Conservation (phyloP, 2,797 vertebrate genomes). For the Betta splendens region DNA sequence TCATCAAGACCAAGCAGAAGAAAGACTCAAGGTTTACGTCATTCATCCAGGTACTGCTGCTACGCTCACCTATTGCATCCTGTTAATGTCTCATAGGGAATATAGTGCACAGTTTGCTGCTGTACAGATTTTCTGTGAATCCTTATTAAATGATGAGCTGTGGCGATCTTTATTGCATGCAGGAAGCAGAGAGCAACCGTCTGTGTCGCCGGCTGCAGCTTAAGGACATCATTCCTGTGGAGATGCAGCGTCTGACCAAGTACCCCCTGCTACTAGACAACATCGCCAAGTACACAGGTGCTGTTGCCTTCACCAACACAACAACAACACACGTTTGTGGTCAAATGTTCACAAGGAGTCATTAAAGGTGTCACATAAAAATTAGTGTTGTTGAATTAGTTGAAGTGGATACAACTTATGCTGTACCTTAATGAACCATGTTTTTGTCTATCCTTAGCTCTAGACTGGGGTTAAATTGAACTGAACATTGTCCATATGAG, state of each 20-base stretch:
- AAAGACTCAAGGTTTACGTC: slow-evolving; percentile 94
- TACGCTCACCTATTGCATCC: too few species aligned
- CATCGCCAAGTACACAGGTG: slow-evolving; percentile 97
- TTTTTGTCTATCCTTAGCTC: too few species aligned
- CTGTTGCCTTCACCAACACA: not conserved
- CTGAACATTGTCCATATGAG: too few species aligned
- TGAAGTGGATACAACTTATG: too few species aligned
- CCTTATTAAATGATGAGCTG: not conserved
- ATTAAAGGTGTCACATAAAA: too few species aligned
- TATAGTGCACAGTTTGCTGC: not conserved
- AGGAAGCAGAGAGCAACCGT: slow-evolving; percentile 98
- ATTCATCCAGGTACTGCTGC: slow-evolving; percentile 88
- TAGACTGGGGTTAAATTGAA: too few species aligned
- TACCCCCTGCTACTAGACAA: slow-evolving; percentile 97
- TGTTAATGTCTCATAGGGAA: not conserved
- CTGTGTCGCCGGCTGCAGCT: slow-evolving; percentile 93
- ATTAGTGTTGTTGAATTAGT: too few species aligned
- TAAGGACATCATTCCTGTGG: slow-evolving; percentile 98
- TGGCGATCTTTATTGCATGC: slow-evolving; percentile 44
- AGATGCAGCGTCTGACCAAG: slow-evolving; percentile 97
- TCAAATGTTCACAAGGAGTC: too few species aligned
- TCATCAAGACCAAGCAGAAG: slow-evolving; percentile 97
- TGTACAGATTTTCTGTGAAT: not conserved
- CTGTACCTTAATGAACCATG: too few species aligned
- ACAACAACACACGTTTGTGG: too few species aligned